These are phyloP conservation scores for Muscidifurax raptorellus DNA, from an alignment of 1,140 invertebrate species.

Conservation along the genomic window DNA sequence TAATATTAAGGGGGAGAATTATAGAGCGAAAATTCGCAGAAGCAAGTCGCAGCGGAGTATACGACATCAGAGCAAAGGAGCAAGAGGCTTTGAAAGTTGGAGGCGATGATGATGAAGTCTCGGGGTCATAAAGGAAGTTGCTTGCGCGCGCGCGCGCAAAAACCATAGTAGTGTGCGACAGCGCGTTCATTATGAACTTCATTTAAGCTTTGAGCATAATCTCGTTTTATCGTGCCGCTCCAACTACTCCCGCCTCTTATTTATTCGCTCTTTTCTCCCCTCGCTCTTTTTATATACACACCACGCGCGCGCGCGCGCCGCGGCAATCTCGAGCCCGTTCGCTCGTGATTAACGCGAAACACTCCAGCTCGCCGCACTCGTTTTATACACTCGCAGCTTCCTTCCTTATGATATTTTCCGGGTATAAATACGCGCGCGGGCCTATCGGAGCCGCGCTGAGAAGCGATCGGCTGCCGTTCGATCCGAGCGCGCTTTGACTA, in stretches of 20 bases:
- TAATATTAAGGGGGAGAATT: too few species aligned
- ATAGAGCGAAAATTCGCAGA: too few species aligned
- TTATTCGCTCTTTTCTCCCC: conserved; percentile 6
- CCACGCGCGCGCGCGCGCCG: too few species aligned
- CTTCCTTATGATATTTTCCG: not conserved
- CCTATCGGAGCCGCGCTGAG: too few species aligned
- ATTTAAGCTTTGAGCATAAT: conserved; percentile 37
- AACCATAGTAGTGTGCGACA: not conserved
- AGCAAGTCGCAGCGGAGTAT: too few species aligned
- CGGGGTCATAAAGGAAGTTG: conserved; percentile 16
- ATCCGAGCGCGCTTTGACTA: too few species aligned
- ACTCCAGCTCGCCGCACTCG: not conserved
- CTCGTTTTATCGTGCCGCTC: conserved; percentile 8
- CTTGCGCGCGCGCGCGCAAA: not conserved
- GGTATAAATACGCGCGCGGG: not conserved
- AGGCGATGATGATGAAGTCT: conserved; percentile 21
- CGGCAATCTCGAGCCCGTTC: not conserved
- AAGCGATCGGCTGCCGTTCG: too few species aligned
- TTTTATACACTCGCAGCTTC: not conserved
- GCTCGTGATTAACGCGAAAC: conserved; percentile 8
- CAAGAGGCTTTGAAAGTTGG: conserved; percentile 29
- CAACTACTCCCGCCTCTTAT: not conserved
- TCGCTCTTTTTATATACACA: not conserved
- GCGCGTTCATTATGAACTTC: conserved; percentile 39
- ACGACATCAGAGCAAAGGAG: not conserved